Evolutionary conservation across 2,113 vertebrate genomes (phyloP), one percentile per base, ranked within the genome.

Genomic region (Cyrtonyx montezumae): DNA sequence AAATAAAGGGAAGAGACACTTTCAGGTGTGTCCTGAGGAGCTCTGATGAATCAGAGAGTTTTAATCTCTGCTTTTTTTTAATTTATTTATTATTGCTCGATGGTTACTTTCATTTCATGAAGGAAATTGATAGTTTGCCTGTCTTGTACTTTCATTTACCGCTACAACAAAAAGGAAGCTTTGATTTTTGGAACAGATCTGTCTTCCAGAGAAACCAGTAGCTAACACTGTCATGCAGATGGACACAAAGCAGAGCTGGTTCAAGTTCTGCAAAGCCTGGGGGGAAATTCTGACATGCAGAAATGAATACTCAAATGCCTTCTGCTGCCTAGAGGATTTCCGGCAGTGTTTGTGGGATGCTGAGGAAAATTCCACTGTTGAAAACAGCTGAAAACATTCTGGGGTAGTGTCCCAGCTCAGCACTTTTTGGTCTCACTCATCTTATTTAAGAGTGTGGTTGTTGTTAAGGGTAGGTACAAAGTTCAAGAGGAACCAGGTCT

Each of bases 301-400:
- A 70, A 90, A 55, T 84, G 83, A 88, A 94, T 83, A 90, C 65
- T 65, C 92, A 83, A 94, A 86, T 90, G 87, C 88, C 90, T 83
- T 93, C 5, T 1, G 20, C 88, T 88, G 77, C 87, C 79, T 75
- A 5, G 0, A 77, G 93, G 96, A 93, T 94, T 96, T 96, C 91
- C 25, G 5, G 28, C 79, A 90, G 65, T 0, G 0, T 80, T 79
- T 90, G 83, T 79, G 85, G 61, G 79, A 90, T 68, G 68, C 5
- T 8, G 46, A 46, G 59, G 7, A 21, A 85, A 95, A 93, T 81
- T 90, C 88, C 88, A 71, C 68, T 40, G 65, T 19, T 78, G 51
- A 75, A 94, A 96, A 80, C 88, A 96, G 85, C 88, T 90, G 90
- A 96, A 93, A 93, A 55, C 22, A 7, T 90, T 96, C 91, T 51